These are phyloP conservation scores for Bembecia ichneumoniformis DNA, from an alignment of 2,888 invertebrate genomes.

Conservation along the genomic window DNA sequence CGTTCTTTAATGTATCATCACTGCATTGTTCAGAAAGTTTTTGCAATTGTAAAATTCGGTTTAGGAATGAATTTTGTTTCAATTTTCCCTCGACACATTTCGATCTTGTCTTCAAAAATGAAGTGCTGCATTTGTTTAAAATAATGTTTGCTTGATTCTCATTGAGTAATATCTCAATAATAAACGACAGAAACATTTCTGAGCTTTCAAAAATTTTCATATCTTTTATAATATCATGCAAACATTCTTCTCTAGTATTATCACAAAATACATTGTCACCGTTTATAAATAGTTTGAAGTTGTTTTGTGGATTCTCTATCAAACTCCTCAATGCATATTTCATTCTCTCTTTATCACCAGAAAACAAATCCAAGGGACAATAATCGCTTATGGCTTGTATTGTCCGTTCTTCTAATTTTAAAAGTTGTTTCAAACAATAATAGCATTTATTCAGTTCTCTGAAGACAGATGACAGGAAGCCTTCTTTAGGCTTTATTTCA, in stretches of 20 bases:
- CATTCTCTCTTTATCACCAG: slow-evolving; percentile 72
- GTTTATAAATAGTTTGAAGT: slow-evolving; percentile 73
- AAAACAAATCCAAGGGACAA: slow-evolving; percentile 81
- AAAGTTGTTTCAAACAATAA: slow-evolving; percentile 71
- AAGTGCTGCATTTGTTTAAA: slow-evolving; percentile 11
- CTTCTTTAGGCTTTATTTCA: slow-evolving; percentile 80
- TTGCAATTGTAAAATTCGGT: slow-evolving; percentile 40
- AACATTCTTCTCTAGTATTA: slow-evolving; percentile 8
- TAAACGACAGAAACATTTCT: slow-evolving; percentile 38
- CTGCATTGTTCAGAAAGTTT: slow-evolving; percentile 28
- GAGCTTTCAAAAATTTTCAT: slow-evolving; percentile 24
- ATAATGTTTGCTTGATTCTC: slow-evolving; percentile 9
- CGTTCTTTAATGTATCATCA: slow-evolving; percentile 11
- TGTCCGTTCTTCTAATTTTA: slow-evolving; percentile 65
- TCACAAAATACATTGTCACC: slow-evolving; percentile 12
- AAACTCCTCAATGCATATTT: slow-evolving; percentile 62
- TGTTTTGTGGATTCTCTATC: slow-evolving; percentile 74
- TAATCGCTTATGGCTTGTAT: slow-evolving; percentile 71
- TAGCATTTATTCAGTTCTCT: slow-evolving; percentile 58
- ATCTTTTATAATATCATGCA: slow-evolving; percentile 23
- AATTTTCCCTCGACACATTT: slow-evolving; percentile 23
- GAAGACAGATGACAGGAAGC: slow-evolving; percentile 58
- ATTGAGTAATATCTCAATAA: slow-evolving; percentile 35
- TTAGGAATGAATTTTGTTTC: slow-evolving; percentile 23
- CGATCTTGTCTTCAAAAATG: slow-evolving; percentile 3